A percentile compares a stretch with the other conserved stretches of the same genome.
Conservation (phyloP, 1,140 invertebrate genomes). For the Macrobrachium rosenbergii region DNA sequence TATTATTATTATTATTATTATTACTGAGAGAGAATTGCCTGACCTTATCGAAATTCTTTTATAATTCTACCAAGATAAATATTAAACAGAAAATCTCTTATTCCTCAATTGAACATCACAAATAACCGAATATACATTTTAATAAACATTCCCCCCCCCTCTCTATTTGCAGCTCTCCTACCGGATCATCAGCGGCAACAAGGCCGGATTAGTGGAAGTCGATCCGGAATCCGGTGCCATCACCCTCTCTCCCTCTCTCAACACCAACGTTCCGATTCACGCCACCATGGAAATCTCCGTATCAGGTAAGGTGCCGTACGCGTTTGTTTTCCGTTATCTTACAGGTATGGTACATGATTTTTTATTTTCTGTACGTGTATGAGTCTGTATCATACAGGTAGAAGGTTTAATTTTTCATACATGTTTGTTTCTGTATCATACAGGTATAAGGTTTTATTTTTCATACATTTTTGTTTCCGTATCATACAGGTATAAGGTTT, state of each 20-base stretch:
- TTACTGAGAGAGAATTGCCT: too few species aligned
- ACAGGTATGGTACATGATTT: too few species aligned
- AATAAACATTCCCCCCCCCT: not conserved
- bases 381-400: not conserved
- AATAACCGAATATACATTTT: too few species aligned
- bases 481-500: too few species aligned
- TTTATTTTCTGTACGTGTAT: too few species aligned
- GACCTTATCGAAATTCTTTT: too few species aligned
- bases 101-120: not conserved
- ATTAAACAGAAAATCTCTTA: too few species aligned
- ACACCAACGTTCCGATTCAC: conserved; percentile 95
- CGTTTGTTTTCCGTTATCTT: not conserved
- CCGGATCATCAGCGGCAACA: conserved; percentile 90
- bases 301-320: conserved; percentile 75
- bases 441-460: too few species aligned
- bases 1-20: too few species aligned
- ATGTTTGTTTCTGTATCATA: too few species aligned
- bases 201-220: conserved; percentile 88
- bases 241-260: conserved; percentile 89
- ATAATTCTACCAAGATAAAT: too few species aligned
- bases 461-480: too few species aligned
- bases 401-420: not conserved
- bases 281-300: conserved; percentile 96
- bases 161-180: conserved; percentile 76
- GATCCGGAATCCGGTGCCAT: conserved; percentile 89